Percentiles rank a stretch among this genome's conserved stretches.
Evolutionary conservation across 1,140 invertebrate genomes (phyloP).

Genomic region (Thalassaphorura encarpata): DNA sequence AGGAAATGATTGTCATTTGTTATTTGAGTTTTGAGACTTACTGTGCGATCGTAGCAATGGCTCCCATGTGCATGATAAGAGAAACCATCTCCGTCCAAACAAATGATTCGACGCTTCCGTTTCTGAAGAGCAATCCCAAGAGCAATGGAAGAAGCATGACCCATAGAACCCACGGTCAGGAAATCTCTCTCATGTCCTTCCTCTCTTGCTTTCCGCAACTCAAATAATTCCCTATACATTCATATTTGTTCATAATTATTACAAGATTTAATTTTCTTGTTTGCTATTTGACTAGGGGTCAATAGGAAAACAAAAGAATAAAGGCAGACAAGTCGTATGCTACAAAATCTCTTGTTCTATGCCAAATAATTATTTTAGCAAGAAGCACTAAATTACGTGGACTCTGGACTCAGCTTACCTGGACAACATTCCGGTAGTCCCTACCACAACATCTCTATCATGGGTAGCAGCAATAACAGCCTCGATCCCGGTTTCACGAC

Average conservation of each 20-base stretch:
- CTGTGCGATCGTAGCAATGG: constrained; percentile 40
- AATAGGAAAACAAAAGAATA: too few species aligned
- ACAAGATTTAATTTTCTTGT: too few species aligned
- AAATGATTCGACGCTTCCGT: constrained; percentile 38
- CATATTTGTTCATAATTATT: background rate
- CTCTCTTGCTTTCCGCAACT: constrained; percentile 33
- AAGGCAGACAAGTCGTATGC: too few species aligned
- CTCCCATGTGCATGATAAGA: constrained; percentile 43
- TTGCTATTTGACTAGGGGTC: too few species aligned
- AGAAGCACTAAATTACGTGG: too few species aligned
- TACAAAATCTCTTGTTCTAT: too few species aligned
- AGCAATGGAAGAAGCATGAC: constrained; percentile 42
- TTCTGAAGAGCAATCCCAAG: constrained; percentile 41
- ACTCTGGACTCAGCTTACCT: too few species aligned
- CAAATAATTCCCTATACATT: constrained; percentile 31
- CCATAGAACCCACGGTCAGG: constrained; percentile 42
- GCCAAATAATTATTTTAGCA: too few species aligned
- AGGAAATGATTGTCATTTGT: too few species aligned
- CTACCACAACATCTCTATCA: constrained; percentile 39
- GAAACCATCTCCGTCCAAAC: constrained; percentile 43
- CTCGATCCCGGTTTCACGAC: constrained; percentile 37
- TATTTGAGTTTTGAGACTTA: too few species aligned
- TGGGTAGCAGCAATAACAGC: constrained; percentile 34
- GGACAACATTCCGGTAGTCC: constrained; percentile 43
- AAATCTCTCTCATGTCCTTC: constrained; percentile 43